These are phyloP conservation scores for Styela plicata DNA, from an alignment of 23 tunicate genomes.

Conservation along the genomic window DNA sequence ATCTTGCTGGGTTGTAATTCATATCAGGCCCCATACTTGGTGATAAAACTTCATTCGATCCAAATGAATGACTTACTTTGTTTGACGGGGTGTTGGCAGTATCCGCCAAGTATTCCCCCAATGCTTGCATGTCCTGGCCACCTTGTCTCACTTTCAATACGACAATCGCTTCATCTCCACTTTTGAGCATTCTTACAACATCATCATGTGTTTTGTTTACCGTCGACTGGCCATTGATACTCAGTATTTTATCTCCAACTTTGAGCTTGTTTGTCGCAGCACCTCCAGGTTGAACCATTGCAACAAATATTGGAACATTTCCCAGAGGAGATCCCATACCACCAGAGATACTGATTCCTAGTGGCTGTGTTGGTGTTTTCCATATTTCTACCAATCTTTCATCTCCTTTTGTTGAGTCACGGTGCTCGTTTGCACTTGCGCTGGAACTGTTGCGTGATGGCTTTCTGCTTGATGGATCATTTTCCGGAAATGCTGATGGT, in stretches of 20 bases:
- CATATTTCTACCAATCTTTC: constrained; percentile 73
- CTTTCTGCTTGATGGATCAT: neutral
- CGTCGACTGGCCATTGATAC: constrained; percentile 89
- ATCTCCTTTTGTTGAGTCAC: constrained; percentile 19
- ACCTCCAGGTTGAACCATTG: constrained; percentile 61
- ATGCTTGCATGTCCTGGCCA: constrained; percentile 49
- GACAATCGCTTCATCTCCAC: constrained; percentile 57
- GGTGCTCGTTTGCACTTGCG: neutral
- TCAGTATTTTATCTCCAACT: constrained; percentile 75
- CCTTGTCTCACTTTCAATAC: constrained; percentile 66
- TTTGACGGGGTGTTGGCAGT: constrained; percentile 32
- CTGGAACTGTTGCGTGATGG: neutral
- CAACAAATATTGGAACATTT: constrained; percentile 95
- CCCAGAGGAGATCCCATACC: constrained; percentile 97
- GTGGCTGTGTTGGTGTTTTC: constrained; percentile 70
- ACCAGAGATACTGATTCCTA: constrained; percentile 95
- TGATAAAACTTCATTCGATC: neutral
- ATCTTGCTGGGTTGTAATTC: neutral
- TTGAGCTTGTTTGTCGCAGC: constrained; percentile 76
- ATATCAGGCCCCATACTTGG: constrained; percentile 1
- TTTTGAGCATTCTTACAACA: constrained; percentile 77
- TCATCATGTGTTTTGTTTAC: constrained; percentile 90
- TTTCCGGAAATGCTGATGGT: neutral
- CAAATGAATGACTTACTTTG: neutral
- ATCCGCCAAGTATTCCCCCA: constrained; percentile 51